Evolutionary conservation across 2,888 invertebrate genomes (phyloP).

Genomic region (Lagria hirta): DNA sequence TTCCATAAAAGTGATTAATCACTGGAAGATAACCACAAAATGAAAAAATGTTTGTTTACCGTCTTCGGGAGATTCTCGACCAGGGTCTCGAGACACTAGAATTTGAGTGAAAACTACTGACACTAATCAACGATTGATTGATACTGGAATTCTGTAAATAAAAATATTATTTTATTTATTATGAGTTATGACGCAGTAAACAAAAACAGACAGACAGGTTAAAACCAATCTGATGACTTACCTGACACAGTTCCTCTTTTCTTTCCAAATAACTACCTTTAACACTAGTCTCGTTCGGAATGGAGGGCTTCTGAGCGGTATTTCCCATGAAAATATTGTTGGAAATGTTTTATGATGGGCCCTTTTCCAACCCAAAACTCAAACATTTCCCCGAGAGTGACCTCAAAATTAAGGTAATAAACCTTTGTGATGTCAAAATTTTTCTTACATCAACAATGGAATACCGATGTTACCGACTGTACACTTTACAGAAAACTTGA

Average conservation of each 20-base stretch:
- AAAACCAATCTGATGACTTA: slow-evolving; percentile 38
- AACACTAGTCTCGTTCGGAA: slow-evolving; percentile 38
- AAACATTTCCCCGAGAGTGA: slow-evolving; percentile 41
- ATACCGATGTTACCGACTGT: no score
- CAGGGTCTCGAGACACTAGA: slow-evolving; percentile 66
- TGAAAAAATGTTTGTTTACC: slow-evolving; percentile 54
- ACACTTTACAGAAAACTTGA: no score
- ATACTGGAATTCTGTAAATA: slow-evolving; percentile 60
- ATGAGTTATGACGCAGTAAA: slow-evolving; percentile 24
- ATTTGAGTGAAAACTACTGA: slow-evolving; percentile 62
- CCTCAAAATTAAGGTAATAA: slow-evolving; percentile 41
- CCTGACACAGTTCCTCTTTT: slow-evolving; percentile 46
- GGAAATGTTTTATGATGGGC: slow-evolving; percentile 11
- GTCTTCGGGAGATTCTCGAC: slow-evolving; percentile 67
- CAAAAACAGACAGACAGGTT: slow-evolving; percentile 39
- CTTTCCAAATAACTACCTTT: slow-evolving; percentile 44
- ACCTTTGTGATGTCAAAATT: slow-evolving; percentile 28
- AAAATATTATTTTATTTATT: no score
- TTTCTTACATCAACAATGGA: no score
- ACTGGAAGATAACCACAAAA: slow-evolving; percentile 8
- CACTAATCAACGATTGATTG: slow-evolving; percentile 63
- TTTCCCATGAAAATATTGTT: slow-evolving; percentile 51
- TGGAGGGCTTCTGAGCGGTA: slow-evolving; percentile 43
- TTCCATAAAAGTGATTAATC: slow-evolving; percentile 18
- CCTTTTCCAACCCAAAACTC: slow-evolving; percentile 30